Conservation (phyloP, 2,797 vertebrate species). For the Poeciliopsis gracilis region DNA sequence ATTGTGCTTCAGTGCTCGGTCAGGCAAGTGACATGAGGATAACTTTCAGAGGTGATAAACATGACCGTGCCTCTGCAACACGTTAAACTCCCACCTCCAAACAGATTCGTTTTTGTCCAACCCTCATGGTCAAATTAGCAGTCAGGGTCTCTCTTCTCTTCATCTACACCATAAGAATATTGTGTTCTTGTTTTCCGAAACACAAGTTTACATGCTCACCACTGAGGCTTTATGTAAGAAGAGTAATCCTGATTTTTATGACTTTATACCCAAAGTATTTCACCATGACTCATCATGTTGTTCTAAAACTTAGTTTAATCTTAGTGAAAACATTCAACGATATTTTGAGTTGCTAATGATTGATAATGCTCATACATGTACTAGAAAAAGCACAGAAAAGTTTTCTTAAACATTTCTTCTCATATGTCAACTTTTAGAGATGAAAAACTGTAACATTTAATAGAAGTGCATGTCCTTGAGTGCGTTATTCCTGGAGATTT, state of each 20-base stretch:
- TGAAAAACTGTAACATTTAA: conserved; percentile 13
- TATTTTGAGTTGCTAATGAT: background rate
- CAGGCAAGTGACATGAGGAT: background rate
- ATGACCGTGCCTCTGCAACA: background rate
- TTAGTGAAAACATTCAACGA: background rate
- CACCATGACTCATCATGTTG: background rate
- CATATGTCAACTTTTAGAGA: background rate
- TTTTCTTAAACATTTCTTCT: conserved; percentile 3
- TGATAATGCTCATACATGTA: background rate
- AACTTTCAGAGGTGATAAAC: conserved; percentile 6
- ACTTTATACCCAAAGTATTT: background rate
- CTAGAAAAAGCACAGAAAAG: conserved; percentile 3
- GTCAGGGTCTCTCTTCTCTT: conserved; percentile 3
- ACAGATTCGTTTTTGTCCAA: background rate
- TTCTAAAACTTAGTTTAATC: background rate
- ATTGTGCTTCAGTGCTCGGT: conserved; percentile 5
- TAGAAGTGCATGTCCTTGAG: background rate
- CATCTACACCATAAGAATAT: conserved; percentile 16
- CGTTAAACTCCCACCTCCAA: background rate
- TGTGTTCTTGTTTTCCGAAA: background rate
- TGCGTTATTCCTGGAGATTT: background rate
- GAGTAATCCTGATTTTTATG: background rate
- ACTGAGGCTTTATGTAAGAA: background rate
- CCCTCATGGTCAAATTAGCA: background rate
- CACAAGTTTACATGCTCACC: background rate